phyloP scores from a whole-genome alignment of 2,797 vertebrate genomes.

The Malacoctenus gilli region DNA sequence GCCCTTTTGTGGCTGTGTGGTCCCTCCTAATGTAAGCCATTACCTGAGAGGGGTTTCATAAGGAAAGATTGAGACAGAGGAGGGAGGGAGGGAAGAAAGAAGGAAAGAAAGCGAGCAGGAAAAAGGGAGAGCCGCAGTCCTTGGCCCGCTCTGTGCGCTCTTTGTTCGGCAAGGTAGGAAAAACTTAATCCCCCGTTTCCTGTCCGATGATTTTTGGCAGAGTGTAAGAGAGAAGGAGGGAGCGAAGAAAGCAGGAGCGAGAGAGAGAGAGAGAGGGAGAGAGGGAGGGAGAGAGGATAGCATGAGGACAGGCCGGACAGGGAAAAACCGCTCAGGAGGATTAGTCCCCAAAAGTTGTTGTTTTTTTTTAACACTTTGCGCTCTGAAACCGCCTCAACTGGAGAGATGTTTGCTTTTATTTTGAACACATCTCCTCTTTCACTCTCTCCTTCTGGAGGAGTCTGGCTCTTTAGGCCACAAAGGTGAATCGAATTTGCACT shows the following conservation, averaged over 20 bases:
- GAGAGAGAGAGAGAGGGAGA: slow-evolving; percentile 35
- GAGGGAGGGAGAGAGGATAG: slow-evolving; percentile 47
- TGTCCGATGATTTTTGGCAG: slow-evolving; percentile 95
- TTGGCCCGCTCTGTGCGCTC: slow-evolving; percentile 88
- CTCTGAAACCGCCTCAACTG: slow-evolving; percentile 31
- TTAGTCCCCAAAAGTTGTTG: slow-evolving; percentile 58
- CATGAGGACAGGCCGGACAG: slow-evolving; percentile 51
- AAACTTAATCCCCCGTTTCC: slow-evolving; percentile 97
- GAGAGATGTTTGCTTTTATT: slow-evolving; percentile 35
- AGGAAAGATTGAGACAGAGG: slow-evolving; percentile 48
- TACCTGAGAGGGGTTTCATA: slow-evolving; percentile 68
- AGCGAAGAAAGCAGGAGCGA: slow-evolving; percentile 52
- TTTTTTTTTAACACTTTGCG: slow-evolving; percentile 50
- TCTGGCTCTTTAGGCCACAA: slow-evolving; percentile 25
- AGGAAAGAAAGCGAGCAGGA: slow-evolving; percentile 21
- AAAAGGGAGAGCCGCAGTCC: slow-evolving; percentile 80
- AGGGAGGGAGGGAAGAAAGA: slow-evolving; percentile 28
- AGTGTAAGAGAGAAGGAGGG: slow-evolving; percentile 51
- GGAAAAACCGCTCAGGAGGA: slow-evolving; percentile 49
- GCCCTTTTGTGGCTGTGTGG: slow-evolving; percentile 65
- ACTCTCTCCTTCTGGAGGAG: slow-evolving; percentile 20
- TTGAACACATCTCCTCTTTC: slow-evolving; percentile 31
- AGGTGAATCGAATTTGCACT: slow-evolving; percentile 60
- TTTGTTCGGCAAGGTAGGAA: slow-evolving; percentile 98
- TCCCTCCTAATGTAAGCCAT: slow-evolving; percentile 58